Evolutionary conservation across 2,113 vertebrate species (phyloP).

Genomic region (Pseudorhombus dupliciocellatus): DNA sequence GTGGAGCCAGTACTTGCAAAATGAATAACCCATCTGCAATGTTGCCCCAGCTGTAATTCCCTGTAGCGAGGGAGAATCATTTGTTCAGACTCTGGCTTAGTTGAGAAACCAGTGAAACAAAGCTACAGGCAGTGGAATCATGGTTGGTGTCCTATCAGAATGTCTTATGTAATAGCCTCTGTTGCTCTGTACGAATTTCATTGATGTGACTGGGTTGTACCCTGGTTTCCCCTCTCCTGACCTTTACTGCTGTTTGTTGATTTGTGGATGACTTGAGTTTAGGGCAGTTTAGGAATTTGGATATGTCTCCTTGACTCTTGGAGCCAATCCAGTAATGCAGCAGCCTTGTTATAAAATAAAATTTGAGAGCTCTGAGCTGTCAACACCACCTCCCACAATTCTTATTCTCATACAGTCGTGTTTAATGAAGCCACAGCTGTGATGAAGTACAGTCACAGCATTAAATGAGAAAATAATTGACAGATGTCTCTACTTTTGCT

Average conservation of each 20-base stretch:
- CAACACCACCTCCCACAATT: not conserved
- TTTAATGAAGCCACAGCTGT: not conserved
- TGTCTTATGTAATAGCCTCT: not conserved
- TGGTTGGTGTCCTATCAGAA: too few species aligned
- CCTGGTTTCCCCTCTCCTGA: not conserved
- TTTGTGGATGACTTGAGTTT: slow-evolving; percentile 8
- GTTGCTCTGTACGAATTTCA: not conserved
- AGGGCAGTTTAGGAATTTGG: not conserved
- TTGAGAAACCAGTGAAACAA: too few species aligned
- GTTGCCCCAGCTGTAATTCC: too few species aligned
- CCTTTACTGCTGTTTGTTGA: slow-evolving; percentile 1
- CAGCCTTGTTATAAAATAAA: slow-evolving; percentile 51
- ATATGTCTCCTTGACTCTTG: not conserved
- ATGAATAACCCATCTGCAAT: too few species aligned
- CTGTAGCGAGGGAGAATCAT: too few species aligned
- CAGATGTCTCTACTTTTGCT: slow-evolving; percentile 1
- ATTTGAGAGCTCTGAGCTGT: slow-evolving; percentile 3
- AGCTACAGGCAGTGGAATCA: too few species aligned
- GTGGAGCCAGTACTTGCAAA: too few species aligned
- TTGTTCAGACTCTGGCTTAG: too few species aligned
- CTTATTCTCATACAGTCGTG: not conserved
- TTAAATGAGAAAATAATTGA: slow-evolving; percentile 1
- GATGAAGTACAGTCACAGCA: not conserved
- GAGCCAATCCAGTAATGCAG: slow-evolving; percentile 37
- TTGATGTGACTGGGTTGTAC: not conserved